phyloP scores from a whole-genome alignment of 2,888 invertebrate species.

The Andrena fulva region DNA sequence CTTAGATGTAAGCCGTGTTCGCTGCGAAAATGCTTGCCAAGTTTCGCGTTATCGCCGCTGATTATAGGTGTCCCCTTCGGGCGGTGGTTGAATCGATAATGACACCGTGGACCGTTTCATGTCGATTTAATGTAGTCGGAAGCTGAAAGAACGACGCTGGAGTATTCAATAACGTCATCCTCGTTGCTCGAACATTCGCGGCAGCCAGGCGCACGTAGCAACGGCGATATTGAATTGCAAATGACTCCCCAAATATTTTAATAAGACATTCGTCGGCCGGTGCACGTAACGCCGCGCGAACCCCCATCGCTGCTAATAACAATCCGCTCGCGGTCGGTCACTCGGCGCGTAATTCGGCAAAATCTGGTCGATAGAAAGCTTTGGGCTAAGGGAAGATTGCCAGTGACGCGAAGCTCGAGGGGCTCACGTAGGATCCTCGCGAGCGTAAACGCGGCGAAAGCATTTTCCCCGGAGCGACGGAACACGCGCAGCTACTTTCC shows the following conservation, averaged over 20 bases:
- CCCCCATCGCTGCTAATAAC: constrained; percentile 37
- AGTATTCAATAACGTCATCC: constrained; percentile 11
- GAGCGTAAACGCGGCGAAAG: not conserved
- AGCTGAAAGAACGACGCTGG: not conserved
- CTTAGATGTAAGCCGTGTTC: not conserved
- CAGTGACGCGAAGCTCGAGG: not conserved
- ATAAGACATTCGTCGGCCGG: constrained; percentile 28
- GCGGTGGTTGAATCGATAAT: not conserved
- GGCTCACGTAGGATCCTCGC: not conserved
- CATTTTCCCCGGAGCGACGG: not conserved
- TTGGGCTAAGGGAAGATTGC: constrained; percentile 14
- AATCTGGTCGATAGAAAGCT: constrained; percentile 23
- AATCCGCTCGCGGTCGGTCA: constrained; percentile 1
- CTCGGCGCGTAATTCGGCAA: constrained; percentile 32
- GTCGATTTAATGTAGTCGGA: not conserved
- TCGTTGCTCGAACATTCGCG: constrained; percentile 5
- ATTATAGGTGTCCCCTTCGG: not conserved
- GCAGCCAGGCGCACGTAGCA: not conserved
- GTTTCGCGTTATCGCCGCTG: not conserved
- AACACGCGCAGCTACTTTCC: not conserved
- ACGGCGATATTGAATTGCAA: constrained; percentile 30
- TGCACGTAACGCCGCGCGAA: constrained; percentile 2
- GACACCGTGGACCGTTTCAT: not conserved
- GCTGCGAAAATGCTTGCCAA: not conserved
- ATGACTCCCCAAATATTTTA: constrained; percentile 43